Conservation (phyloP, 1,140 invertebrate species). For the Temnothorax longispinosus region DNA sequence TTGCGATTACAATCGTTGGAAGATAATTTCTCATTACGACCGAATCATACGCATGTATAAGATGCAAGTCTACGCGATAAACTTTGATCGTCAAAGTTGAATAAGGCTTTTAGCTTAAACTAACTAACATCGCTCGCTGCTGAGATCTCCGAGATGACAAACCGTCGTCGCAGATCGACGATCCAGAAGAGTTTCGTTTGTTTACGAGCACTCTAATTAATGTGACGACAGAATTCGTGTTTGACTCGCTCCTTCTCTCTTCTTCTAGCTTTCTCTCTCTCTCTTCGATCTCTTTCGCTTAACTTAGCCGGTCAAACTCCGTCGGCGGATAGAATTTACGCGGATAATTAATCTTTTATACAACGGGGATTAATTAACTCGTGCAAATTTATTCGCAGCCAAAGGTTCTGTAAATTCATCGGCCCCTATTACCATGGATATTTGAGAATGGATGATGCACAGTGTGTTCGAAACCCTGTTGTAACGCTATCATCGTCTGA, state of each 20-base stretch:
- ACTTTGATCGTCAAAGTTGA: constrained; percentile 30
- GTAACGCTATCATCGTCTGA: background rate
- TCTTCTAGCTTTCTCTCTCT: background rate
- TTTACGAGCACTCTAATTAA: constrained; percentile 23
- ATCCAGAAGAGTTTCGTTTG: constrained; percentile 23
- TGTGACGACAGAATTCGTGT: constrained; percentile 16
- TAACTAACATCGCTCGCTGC: background rate
- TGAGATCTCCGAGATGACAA: background rate
- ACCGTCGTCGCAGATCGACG: background rate
- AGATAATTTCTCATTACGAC: background rate
- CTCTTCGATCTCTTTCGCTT: background rate
- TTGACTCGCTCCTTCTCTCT: background rate
- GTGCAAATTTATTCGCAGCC: constrained; percentile 46
- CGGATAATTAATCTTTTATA: constrained; percentile 64
- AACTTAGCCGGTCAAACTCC: background rate
- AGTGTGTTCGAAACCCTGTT: background rate
- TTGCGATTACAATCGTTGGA: background rate
- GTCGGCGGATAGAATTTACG: background rate
- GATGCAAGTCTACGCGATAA: background rate
- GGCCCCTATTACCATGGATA: constrained; percentile 25
- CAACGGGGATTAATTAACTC: constrained; percentile 63
- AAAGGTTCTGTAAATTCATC: constrained; percentile 11
- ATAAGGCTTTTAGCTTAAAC: background rate
- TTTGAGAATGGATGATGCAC: constrained; percentile 1
- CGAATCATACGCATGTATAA: background rate